Percentiles rank a stretch among this genome's conserved stretches.
Evolutionary conservation across 1,140 invertebrate species (phyloP).

Genomic region (Drosophila virilis): DNA sequence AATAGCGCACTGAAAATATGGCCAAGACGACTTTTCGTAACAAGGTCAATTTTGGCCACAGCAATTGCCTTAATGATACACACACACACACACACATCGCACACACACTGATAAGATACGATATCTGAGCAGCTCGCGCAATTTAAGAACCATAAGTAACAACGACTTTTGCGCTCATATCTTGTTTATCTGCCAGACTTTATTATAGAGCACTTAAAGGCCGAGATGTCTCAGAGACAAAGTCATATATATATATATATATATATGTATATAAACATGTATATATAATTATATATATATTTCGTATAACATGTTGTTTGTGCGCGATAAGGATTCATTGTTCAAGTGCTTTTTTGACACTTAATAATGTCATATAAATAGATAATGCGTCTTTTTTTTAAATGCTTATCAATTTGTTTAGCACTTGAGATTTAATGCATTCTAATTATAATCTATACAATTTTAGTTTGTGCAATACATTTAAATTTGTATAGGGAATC

Average conservation of each 20-base stretch:
- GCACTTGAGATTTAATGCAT: not conserved
- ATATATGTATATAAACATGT: not conserved
- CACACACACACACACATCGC: constrained; percentile 6
- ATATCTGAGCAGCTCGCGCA: constrained; percentile 31
- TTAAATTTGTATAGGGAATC: too few species aligned
- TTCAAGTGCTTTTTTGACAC: constrained; percentile 13
- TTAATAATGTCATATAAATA: constrained; percentile 28
- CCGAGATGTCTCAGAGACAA: not conserved
- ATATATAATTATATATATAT: not conserved
- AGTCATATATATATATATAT: constrained; percentile 10
- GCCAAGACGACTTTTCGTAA: constrained; percentile 30
- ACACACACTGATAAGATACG: constrained; percentile 47
- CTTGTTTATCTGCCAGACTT: constrained; percentile 38
- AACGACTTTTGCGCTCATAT: constrained; percentile 34
- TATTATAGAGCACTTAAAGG: constrained; percentile 13
- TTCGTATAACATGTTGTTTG: constrained; percentile 9
- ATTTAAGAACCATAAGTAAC: constrained; percentile 36
- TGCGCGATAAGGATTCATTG: constrained; percentile 5
- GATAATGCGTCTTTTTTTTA: not conserved
- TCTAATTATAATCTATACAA: too few species aligned
- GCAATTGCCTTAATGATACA: constrained; percentile 39
- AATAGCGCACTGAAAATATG: constrained; percentile 21
- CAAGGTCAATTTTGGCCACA: constrained; percentile 36
- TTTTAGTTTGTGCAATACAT: too few species aligned
- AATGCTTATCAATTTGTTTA: constrained; percentile 11